Percentiles rank a stretch among this genome's conserved stretches.
Conservation (phyloP, 37 sponge, comb jelly and placozoan genomes). For the Geodia barretti region DNA sequence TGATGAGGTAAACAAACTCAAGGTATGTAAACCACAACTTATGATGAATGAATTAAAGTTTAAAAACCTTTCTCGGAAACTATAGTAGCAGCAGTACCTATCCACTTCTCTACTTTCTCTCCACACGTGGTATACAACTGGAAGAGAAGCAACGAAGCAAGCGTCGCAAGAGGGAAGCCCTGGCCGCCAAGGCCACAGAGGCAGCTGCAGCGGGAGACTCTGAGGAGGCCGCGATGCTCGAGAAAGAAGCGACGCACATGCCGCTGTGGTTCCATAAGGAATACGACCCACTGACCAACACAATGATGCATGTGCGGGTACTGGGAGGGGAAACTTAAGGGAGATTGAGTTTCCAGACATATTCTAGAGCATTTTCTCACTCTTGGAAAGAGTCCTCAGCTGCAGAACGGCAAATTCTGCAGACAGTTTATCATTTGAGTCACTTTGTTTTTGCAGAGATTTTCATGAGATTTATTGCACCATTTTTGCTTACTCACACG, state of each 20-base stretch:
- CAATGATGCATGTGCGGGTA: slow-evolving; percentile 86
- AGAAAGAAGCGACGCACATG: slow-evolving; percentile 64
- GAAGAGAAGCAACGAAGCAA: slow-evolving; percentile 95
- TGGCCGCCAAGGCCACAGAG: slow-evolving; percentile 62
- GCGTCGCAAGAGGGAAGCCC: slow-evolving; percentile 85
- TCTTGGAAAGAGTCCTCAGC: too few relatives aligned
- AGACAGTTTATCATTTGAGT: too few relatives aligned
- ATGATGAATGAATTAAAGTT: not conserved
- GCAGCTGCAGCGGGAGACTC: slow-evolving; percentile 69
- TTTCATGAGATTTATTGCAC: too few relatives aligned
- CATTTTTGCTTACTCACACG: too few relatives aligned
- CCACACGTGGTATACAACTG: slow-evolving; percentile 67
- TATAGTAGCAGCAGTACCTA: not conserved
- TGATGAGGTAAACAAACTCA: slow-evolving; percentile 75
- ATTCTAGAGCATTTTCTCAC: too few relatives aligned
- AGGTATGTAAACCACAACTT: slow-evolving; percentile 61
- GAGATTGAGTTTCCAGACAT: slow-evolving; percentile 36
- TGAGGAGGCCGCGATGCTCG: slow-evolving; percentile 57
- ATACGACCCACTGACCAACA: slow-evolving; percentile 71
- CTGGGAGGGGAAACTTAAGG: slow-evolving; percentile 87
- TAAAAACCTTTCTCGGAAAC: not conserved
- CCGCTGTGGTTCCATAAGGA: slow-evolving; percentile 89
- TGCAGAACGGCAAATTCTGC: too few relatives aligned
- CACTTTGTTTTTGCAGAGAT: too few relatives aligned
- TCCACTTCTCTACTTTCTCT: not conserved